Evolutionary conservation across 2,113 vertebrate species (phyloP), one percentile per base, ranked within the genome.

Genomic region (Agapornis roseicollis): DNA sequence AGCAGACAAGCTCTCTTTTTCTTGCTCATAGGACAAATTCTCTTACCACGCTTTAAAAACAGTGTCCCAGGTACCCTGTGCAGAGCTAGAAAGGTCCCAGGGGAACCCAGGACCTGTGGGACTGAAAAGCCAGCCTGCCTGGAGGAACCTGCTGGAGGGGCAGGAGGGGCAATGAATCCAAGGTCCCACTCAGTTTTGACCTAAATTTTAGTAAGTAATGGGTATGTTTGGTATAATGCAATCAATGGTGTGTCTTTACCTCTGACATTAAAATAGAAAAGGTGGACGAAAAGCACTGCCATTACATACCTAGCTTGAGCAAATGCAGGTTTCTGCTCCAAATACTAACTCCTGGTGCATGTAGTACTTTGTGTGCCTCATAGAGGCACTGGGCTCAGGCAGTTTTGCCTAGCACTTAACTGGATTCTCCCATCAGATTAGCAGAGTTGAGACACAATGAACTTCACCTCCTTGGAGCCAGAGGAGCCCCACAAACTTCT

Each of bases 331-430:
- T 91, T 50, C 50, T 58, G 28, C 19, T 46, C 58, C 39, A 11
- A 3, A 12, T 1, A 1, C 2, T 2, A 13, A 22, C 17, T 58
- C 28, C 58, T 13, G 68, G 33, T 7, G 35, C 56, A 16, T 1
- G 2, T 0, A 2, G 25, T 5, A 31, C n/a, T 60, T 5, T 16
- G 37, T 15, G 60, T 27, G 37, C 64, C 35, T 31, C 42, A 1
- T 0, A 4, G 33, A n/a, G 27, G 13, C 1, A 0, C 2, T 2
- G 28, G 33, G 76, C 6, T 82, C 29, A 2, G 35, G 31, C 17
- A 13, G 50, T 5, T 61, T 25, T 17, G 3, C 13, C 35, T 5
- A 4, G 7, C 29, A 24, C 2, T 2, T 7, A 20, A 2, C 6
- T 9, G 37, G 39, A 16, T 42, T 50, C 13, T 53, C 46, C 28